Percentiles rank a stretch among this genome's conserved stretches.
Conservation (phyloP, 1,140 invertebrate genomes). For the Atta colombica region DNA sequence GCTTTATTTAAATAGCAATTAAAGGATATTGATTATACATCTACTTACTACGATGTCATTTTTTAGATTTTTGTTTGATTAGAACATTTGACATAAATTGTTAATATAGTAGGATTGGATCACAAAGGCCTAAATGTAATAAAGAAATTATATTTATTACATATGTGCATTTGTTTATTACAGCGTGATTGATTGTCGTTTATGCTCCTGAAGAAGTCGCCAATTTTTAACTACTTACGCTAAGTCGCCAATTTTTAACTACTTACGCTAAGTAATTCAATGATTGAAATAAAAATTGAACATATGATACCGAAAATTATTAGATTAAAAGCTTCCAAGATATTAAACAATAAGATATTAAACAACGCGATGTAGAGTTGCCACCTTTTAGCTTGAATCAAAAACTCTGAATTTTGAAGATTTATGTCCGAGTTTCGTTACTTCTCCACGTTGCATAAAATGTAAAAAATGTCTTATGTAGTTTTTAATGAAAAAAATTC, state of each 20-base stretch:
- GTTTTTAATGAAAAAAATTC: too few species aligned
- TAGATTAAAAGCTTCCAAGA: conserved; percentile 19
- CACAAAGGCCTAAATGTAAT: conserved; percentile 1
- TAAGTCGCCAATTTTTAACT: conserved; percentile 45
- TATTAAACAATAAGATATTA: conserved; percentile 30
- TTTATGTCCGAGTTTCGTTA: too few species aligned
- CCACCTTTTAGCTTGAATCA: too few species aligned
- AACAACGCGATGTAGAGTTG: neutral
- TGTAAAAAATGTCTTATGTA: too few species aligned
- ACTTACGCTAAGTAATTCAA: conserved; percentile 28
- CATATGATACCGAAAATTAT: conserved; percentile 16
- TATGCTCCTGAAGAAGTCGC: conserved; percentile 53
- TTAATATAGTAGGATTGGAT: neutral
- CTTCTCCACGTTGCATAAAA: too few species aligned
- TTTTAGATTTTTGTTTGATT: neutral
- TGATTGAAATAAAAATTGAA: conserved; percentile 28
- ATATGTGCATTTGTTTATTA: conserved; percentile 45
- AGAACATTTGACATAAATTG: conserved; percentile 18
- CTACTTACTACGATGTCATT: neutral
- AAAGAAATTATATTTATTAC: conserved; percentile 31
- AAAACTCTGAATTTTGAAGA: too few species aligned
- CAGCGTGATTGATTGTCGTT: conserved; percentile 39
- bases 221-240: conserved; percentile 43
- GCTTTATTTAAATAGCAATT: conserved; percentile 8
- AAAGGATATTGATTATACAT: neutral